Conservation (phyloP, 1,140 invertebrate genomes). For the Drosophila eugracilis region DNA sequence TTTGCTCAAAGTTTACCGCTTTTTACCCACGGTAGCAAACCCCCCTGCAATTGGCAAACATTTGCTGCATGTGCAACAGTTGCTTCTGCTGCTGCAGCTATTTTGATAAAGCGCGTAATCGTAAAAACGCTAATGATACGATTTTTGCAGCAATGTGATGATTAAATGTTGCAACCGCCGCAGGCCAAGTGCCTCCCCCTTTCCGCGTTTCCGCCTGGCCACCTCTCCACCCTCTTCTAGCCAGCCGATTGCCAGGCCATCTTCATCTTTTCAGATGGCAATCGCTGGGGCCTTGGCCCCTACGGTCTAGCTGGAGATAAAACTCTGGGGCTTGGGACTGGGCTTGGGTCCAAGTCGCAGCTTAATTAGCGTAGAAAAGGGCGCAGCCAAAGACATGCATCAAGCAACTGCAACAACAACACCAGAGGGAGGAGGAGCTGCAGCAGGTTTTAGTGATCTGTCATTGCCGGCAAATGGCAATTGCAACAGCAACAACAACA, state of each 20-base stretch:
- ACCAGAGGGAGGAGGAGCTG: constrained; percentile 8
- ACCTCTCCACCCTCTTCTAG: too few species aligned
- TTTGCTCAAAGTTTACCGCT: neutral
- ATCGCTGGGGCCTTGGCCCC: constrained; percentile 36
- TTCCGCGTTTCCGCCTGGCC: too few species aligned
- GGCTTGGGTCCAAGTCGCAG: constrained; percentile 32
- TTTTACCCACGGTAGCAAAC: neutral
- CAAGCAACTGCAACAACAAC: constrained; percentile 28
- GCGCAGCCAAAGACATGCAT: constrained; percentile 71
- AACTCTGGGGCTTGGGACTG: neutral
- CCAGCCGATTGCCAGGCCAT: constrained; percentile 17
- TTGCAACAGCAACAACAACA: constrained; percentile 23
- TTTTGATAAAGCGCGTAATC: constrained; percentile 80
- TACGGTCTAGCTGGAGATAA: constrained; percentile 1
- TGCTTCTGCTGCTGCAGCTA: constrained; percentile 34
- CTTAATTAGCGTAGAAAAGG: constrained; percentile 81
- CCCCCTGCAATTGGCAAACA: constrained; percentile 31
- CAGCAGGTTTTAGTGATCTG: constrained; percentile 62
- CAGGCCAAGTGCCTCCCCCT: constrained; percentile 8
- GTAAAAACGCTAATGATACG: constrained; percentile 79
- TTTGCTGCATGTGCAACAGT: constrained; percentile 26
- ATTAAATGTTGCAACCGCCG: constrained; percentile 69
- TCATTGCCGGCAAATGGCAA: constrained; percentile 50
- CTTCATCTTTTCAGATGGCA: constrained; percentile 24
- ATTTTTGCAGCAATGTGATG: constrained; percentile 73